Percentiles rank a stretch among this genome's conserved stretches.
These are phyloP conservation scores for Pelochelys cantorii DNA, from an alignment of 2,797 vertebrate species.

Conservation along the genomic window DNA sequence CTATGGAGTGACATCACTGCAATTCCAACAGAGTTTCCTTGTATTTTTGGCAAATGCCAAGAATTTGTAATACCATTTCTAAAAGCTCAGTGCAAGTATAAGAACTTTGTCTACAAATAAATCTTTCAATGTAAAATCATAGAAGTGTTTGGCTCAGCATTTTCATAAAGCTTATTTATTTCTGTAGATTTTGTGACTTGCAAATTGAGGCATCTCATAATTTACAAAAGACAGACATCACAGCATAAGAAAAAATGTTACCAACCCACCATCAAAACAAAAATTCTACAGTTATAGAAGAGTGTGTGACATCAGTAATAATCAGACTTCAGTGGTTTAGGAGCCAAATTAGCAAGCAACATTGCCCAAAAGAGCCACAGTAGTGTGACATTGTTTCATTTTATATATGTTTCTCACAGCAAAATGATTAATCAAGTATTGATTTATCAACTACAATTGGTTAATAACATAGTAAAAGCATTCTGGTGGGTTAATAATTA, in stretches of 20 bases:
- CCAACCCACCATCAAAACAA: not conserved
- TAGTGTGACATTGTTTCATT: not conserved
- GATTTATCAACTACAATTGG: not conserved
- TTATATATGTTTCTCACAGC: not conserved
- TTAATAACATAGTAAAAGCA: not conserved
- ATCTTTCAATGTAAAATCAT: not conserved
- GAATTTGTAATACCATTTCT: too few relatives aligned
- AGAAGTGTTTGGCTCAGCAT: not conserved
- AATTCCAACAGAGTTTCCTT: not conserved
- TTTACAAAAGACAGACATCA: not conserved
- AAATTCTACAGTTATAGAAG: not conserved
- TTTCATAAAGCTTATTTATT: not conserved
- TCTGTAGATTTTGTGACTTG: not conserved
- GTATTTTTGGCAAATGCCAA: not conserved
- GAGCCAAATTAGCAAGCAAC: not conserved
- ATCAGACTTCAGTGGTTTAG: not conserved
- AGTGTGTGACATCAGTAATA: not conserved
- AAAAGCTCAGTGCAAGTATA: too few relatives aligned
- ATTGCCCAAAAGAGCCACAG: not conserved
- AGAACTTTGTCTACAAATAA: not conserved
- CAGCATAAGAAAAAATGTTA: not conserved
- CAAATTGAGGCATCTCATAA: not conserved
- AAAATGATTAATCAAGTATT: not conserved
- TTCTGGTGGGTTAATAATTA: not conserved
- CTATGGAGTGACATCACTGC: fast-evolving